Evolutionary conservation across 1,140 invertebrate genomes (phyloP).

Genomic region (Lycorma delicatula): DNA sequence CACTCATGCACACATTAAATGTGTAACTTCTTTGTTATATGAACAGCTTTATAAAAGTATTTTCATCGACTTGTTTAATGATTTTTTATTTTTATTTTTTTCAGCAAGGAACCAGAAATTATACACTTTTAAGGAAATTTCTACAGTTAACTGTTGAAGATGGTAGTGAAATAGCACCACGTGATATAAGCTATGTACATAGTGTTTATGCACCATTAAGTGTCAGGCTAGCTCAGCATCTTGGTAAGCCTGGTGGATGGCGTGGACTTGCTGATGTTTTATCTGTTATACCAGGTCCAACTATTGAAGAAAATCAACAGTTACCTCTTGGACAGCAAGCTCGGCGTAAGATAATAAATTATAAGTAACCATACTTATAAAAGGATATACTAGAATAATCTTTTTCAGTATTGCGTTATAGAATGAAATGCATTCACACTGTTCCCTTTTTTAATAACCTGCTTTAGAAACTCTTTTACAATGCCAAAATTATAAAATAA

Average conservation of each 20-base stretch:
- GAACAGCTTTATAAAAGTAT: no score
- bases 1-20: no score
- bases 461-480: not conserved
- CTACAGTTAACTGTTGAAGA: slow-evolving; percentile 80
- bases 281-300: slow-evolving; percentile 52
- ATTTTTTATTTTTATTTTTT: not conserved
- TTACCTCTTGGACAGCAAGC: slow-evolving; percentile 32
- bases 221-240: slow-evolving; percentile 74
- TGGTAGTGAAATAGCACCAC: slow-evolving; percentile 70
- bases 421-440: not conserved
- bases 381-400: not conserved
- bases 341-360: slow-evolving; percentile 12
- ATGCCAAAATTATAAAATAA: not conserved
- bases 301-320: slow-evolving; percentile 44
- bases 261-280: slow-evolving; percentile 58
- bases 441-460: not conserved
- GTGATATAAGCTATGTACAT: slow-evolving; percentile 88
- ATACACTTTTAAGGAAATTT: slow-evolving; percentile 45
- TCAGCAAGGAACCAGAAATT: slow-evolving; percentile 34
- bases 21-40: no score
- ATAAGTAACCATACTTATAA: not conserved
- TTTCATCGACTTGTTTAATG: no score
- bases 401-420: not conserved
- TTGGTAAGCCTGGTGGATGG: slow-evolving; percentile 78
- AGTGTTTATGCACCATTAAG: slow-evolving; percentile 92